These are phyloP conservation scores for Pseudolaguvia tuberculata DNA, from an alignment of 2,113 vertebrate genomes.

Conservation along the genomic window DNA sequence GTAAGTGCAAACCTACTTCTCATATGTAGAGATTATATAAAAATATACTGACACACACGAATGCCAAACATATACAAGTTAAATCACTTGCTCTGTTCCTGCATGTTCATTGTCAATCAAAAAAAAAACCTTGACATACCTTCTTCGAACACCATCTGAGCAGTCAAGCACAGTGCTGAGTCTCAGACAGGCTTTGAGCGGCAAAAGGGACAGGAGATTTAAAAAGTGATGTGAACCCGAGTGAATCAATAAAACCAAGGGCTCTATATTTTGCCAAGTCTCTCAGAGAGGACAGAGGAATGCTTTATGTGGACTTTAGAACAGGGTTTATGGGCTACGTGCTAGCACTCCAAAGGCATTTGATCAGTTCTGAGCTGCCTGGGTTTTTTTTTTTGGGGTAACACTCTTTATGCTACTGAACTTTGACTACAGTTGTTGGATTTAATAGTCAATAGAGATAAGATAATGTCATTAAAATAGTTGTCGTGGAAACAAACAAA, in stretches of 20 bases:
- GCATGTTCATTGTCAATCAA: background rate
- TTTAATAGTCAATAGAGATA: background rate
- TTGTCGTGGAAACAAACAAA: background rate
- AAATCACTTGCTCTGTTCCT: background rate
- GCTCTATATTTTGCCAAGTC: conserved; percentile 34
- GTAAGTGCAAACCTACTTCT: too few relatives aligned
- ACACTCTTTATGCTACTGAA: background rate
- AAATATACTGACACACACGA: background rate
- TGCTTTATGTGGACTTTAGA: conserved; percentile 24
- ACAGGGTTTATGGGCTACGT: conserved; percentile 19
- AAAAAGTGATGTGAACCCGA: conserved; percentile 24
- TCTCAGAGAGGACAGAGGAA: conserved; percentile 17
- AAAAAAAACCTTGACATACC: background rate
- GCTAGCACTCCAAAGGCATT: conserved; percentile 19
- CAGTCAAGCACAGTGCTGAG: background rate
- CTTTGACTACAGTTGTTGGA: background rate
- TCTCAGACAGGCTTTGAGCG: background rate
- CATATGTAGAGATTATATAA: too few relatives aligned
- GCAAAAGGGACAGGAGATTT: background rate
- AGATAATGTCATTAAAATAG: background rate
- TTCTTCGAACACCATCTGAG: background rate
- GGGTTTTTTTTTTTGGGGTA: background rate
- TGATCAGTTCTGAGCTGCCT: conserved; percentile 5
- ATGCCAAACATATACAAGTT: background rate
- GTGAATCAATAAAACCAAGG: conserved; percentile 38